Percentiles rank a stretch among this genome's conserved stretches.
These are phyloP conservation scores for Neodiprion lecontei DNA, from an alignment of 1,140 invertebrate species.

Conservation along the genomic window DNA sequence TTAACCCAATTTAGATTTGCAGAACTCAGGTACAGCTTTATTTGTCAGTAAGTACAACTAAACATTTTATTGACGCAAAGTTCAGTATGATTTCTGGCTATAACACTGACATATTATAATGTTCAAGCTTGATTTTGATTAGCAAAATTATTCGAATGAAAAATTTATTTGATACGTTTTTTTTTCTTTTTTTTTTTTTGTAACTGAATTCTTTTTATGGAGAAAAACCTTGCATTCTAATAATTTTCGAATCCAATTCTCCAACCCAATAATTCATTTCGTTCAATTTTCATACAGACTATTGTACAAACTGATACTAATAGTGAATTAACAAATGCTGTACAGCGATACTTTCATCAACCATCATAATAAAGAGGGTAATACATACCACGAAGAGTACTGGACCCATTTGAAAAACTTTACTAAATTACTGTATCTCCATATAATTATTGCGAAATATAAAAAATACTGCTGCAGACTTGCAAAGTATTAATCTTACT, in stretches of 20 bases:
- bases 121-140: too few species aligned
- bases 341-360: not conserved
- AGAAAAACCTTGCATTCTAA: constrained; percentile 3
- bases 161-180: not conserved
- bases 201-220: not conserved
- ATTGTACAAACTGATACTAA: not conserved
- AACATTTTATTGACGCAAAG: not conserved
- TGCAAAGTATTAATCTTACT: not conserved
- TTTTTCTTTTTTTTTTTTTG: not conserved
- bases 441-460: not conserved
- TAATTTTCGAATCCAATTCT: not conserved
- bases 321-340: not conserved
- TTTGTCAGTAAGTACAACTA: not conserved
- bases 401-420: not conserved
- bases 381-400: not conserved
- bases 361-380: not conserved
- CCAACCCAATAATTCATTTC: too few species aligned
- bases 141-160: not conserved
- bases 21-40: not conserved
- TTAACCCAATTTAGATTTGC: not conserved
- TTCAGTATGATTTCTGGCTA: not conserved
- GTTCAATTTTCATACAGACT: too few species aligned
- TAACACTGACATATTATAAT: too few species aligned
- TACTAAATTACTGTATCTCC: not conserved
- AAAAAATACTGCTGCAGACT: not conserved